Evolutionary conservation across 2,888 invertebrate species (phyloP), one percentile per base, ranked within the genome.

Genomic region (Eristalis tenax): DNA sequence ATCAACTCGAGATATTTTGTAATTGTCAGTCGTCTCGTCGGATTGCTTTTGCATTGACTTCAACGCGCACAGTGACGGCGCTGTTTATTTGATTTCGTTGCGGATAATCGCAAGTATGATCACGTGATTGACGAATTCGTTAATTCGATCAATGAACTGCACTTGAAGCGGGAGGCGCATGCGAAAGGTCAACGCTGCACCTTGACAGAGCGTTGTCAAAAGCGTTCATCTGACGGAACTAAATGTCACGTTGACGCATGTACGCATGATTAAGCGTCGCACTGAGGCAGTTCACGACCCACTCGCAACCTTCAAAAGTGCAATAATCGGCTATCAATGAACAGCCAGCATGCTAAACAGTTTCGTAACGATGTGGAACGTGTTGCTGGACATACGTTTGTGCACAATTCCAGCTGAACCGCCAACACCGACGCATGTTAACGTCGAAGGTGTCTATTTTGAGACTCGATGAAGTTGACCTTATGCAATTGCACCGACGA

Each of bases 311-410:
- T 73, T 77, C 40, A 11, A 66, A 74, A 77, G 85, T 81, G 81
- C 85, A 50, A 8, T 8, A 73, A 64, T 61, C 69, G 85, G 77
- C 77, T 81, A 81, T 85, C 85, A 68, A 63, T 70, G 64, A 76
- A 59, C 15, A n/a, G 28, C 64, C 40, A 15, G 32, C 73, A 78
- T 59, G 23, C n/a, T 22, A 50, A 50, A 15, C 6, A 61, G 84
- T 63, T 64, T 81, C 38, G 38, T 38, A 11, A 38, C 35, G 35
- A 8, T 35, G 35, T 35, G 35, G 5, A 56, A 6, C 18, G 59
- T 43, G 13, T 32, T 50, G 50, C 50, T 8, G 50, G 50, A 4
- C 1, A 18, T 50, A n/a, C 18, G n/a, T 6, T n/a, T 50, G 50
- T 8, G 50, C 50, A 18, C 50, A 18, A 18, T 50, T 50, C 50